Evolutionary conservation across 2,113 vertebrate genomes (phyloP).

Genomic region (Mormyrus lacerda): DNA sequence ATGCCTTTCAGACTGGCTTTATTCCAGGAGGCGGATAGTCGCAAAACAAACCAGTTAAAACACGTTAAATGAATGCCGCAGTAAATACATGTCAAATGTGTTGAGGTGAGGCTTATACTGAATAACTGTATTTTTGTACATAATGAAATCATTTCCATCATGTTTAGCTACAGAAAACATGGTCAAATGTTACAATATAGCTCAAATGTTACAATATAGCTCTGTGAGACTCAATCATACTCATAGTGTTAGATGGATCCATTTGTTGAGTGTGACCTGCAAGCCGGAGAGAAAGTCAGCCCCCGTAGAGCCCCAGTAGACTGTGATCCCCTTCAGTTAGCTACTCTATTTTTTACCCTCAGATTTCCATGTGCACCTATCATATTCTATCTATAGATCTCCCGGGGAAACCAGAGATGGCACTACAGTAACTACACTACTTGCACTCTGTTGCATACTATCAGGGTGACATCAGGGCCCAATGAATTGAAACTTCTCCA

Average conservation of each 20-base stretch:
- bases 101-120: background rate
- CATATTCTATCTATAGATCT: constrained; percentile 50
- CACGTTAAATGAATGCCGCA: background rate
- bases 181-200: background rate
- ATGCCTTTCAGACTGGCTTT: background rate
- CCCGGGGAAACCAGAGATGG: constrained; percentile 42
- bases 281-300: background rate
- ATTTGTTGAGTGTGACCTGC: background rate
- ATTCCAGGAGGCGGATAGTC: background rate
- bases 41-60: background rate
- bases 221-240: background rate
- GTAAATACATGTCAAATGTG: background rate
- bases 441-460: constrained; percentile 10
- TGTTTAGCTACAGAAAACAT: background rate
- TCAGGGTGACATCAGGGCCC: background rate
- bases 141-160: background rate
- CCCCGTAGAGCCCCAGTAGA: background rate
- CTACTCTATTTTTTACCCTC: constrained; percentile 22
- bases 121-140: background rate
- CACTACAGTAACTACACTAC: constrained; percentile 14
- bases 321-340: background rate
- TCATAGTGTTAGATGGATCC: background rate
- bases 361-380: constrained; percentile 25
- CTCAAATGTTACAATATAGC: background rate
- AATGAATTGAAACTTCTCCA: background rate